Evolutionary conservation across 35 echinoderm and acorn worm species (phyloP).

Genomic region (Acanthaster planci): DNA sequence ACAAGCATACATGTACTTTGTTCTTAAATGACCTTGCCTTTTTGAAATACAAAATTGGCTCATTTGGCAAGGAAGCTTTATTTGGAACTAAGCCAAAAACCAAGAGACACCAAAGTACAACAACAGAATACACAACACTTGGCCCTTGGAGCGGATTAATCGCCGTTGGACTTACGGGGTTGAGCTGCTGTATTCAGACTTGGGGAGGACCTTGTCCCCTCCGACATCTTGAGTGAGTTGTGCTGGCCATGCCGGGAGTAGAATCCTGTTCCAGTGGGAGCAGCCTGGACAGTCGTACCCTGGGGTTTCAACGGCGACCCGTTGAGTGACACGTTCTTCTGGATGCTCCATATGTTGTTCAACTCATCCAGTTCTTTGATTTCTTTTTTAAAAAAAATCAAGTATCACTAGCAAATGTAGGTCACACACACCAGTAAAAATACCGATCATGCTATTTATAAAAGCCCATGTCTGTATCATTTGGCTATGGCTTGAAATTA

Average conservation of each 20-base stretch:
- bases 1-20: too few relatives aligned
- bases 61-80: too few relatives aligned
- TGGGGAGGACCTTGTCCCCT: background rate
- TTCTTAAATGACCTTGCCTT: too few relatives aligned
- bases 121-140: too few relatives aligned
- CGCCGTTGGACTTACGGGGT: background rate
- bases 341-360: conserved; percentile 10
- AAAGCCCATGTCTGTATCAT: too few relatives aligned
- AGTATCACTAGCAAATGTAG: background rate
- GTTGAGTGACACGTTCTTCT: background rate
- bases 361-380: conserved; percentile 1
- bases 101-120: too few relatives aligned
- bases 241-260: conserved; percentile 27
- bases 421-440: too few relatives aligned
- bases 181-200: background rate
- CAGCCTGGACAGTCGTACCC: background rate
- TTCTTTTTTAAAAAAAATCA: conserved; percentile 10
- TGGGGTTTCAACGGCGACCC: background rate
- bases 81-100: too few relatives aligned
- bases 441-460: too few relatives aligned
- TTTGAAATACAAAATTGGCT: too few relatives aligned
- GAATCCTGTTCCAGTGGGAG: background rate
- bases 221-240: background rate
- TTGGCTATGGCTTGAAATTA: too few relatives aligned
- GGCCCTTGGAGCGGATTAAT: too few relatives aligned